Evolutionary conservation across 2,113 vertebrate species (phyloP).

Genomic region (Barnardius zonarius): DNA sequence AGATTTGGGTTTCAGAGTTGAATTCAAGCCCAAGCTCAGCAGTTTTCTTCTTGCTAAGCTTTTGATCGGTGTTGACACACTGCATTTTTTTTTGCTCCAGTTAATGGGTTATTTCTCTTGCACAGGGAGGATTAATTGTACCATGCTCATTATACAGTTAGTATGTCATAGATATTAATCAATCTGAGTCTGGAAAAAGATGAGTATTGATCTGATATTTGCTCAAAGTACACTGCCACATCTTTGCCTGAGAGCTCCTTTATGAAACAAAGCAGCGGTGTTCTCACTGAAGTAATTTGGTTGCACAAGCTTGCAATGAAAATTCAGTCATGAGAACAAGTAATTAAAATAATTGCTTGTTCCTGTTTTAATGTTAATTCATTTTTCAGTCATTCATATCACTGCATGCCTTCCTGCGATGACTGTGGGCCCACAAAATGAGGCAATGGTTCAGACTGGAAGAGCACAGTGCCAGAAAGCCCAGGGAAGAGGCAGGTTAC

Average conservation of each 20-base stretch:
- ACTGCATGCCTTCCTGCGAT: neutral
- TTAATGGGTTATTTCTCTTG: slow-evolving; percentile 31
- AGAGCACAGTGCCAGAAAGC: accelerated
- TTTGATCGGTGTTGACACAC: neutral
- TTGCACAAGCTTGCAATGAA: neutral
- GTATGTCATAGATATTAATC: slow-evolving; percentile 39
- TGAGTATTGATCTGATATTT: slow-evolving; percentile 52
- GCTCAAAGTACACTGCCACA: neutral
- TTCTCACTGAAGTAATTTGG: neutral
- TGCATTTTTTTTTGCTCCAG: neutral
- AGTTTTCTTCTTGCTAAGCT: neutral
- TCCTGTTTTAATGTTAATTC: slow-evolving; percentile 25
- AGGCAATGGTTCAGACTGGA: neutral
- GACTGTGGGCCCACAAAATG: neutral
- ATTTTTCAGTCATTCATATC: neutral
- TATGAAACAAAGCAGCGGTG: neutral
- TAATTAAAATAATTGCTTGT: slow-evolving; percentile 34
- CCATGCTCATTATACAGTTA: neutral
- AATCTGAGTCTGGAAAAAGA: slow-evolving; percentile 13
- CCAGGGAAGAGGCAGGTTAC: neutral
- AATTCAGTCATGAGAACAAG: neutral
- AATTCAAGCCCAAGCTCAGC: neutral
- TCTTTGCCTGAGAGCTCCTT: slow-evolving; percentile 1
- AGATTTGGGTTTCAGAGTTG: neutral
- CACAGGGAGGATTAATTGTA: slow-evolving; percentile 26